Base-by-base conservation (phyloP, 2,113 vertebrate genomes). In the Pituophis catenifer region DNA sequence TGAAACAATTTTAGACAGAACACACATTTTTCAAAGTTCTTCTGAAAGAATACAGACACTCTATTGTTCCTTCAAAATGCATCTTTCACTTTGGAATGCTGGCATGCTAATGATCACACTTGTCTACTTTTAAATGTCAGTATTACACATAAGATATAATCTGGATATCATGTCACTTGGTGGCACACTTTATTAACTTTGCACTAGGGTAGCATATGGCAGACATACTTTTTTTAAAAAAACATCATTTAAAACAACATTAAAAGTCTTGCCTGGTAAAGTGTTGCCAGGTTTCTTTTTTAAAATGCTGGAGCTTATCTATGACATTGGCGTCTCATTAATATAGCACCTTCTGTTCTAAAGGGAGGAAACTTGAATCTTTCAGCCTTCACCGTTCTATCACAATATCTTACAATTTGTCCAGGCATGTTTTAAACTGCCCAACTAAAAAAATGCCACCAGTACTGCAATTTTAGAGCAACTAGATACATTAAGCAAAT, bases 41-140 rank as follows among this genome's bases (percentile, higher is more conserved):
- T 54, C 24, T 86, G 19, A 59, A 90, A 86, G 70, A n/a, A 86
- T 15, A 52, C 57, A 90, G 23, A 65, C 81, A 87, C n/a, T 24
- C 57, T 38, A 93, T 86, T 93, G 23, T 93, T 87, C 57, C 75
- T 93, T 44, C 48, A 29, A 44, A 58, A 44, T 54, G 48, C 55
- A 86, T 33, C 23, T 65, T 24, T 87, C 81, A 65, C 26, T 90
- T 50, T 13, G 65, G 38, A 92, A 92, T 58, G 38, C n/a, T 92
- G 88, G 65, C 88, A 92, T 75, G 33, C 52, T 81, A 24, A 92
- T 55, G 33, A 89, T 92, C 87, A 92, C 91, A 92, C 92, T 89
- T 85, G 33, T 89, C 88, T 92, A 48, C 53, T 89, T 44, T 92
- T 53, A 54, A 89, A 92, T 57, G 53, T 75, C 92, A 92, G 62